Percentiles rank a stretch among this genome's conserved stretches.
phyloP scores from a whole-genome alignment of 2,888 invertebrate genomes.

The Apamea anceps region DNA sequence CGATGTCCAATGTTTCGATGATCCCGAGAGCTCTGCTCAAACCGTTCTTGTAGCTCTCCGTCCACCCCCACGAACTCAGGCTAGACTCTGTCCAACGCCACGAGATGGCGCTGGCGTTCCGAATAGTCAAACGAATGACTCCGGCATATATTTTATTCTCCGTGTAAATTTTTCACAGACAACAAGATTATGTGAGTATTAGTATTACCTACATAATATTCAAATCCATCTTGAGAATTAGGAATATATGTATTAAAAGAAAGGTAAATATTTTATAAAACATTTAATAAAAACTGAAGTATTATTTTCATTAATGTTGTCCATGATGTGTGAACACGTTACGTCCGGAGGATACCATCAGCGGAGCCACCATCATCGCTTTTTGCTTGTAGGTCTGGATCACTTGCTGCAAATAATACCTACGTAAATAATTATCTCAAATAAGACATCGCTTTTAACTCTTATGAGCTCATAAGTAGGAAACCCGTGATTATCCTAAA shows the following conservation, averaged over 20 bases:
- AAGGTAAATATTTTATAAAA: neutral
- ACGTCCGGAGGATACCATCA: conserved; percentile 84
- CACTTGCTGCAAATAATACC: conserved; percentile 90
- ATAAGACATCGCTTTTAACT: neutral
- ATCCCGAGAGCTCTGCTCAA: too few relatives aligned
- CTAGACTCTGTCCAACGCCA: too few relatives aligned
- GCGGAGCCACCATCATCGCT: conserved; percentile 86
- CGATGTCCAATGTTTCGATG: too few relatives aligned
- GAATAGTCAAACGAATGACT: too few relatives aligned
- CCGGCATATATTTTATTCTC: neutral
- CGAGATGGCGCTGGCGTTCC: too few relatives aligned
- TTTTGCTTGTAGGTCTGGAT: conserved; percentile 92
- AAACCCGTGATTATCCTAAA: neutral
- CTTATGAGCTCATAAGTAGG: neutral
- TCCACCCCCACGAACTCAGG: too few relatives aligned
- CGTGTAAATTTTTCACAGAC: neutral
- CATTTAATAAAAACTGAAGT: neutral
- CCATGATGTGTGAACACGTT: conserved; percentile 59
- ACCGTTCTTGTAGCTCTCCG: too few relatives aligned
- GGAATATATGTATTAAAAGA: neutral
- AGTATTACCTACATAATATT: neutral
- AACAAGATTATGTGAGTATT: neutral
- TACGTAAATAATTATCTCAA: neutral
- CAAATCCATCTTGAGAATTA: neutral
- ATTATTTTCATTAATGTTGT: conserved; percentile 23